Base-by-base conservation (phyloP, 2,797 vertebrate genomes). In the Rhodeus uyekii region DNA sequence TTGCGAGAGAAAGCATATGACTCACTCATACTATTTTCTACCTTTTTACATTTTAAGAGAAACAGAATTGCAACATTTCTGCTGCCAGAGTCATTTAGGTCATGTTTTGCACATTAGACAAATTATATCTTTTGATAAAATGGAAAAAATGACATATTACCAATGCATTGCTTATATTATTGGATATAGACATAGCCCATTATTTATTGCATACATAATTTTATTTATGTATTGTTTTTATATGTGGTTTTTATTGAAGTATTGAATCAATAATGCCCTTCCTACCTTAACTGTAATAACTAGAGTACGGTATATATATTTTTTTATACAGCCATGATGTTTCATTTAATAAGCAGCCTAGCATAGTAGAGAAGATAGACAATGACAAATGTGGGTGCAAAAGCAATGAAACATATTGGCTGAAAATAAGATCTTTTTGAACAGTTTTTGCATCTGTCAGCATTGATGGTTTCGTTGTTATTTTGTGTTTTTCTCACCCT, bases 401-500 rank as follows among this genome's bases (percentile, higher is more conserved):
- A 0, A 44, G 24, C 18, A 76, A 27, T 39, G 24, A 76, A 60
- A 42, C 53, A 76, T 29, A 18, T 50, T n/a, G 29, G 10, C 29
- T 32, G 22, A 50, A 72, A 50, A 50, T 27, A 76, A 61, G 18
- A 44, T 58, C 0, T 4, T 8, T 18, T 74, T 74, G 14, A 39
- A 29, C 29, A 48, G 14, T 32, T 80, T 71, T 50, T 19, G 36
- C 27, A 32, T 55, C 58, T n/a, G 32, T 14, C 32, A 39, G 72
- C 73, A 27, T 27, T 58, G 24, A 50, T 27, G 46, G 48, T 38
- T 78, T 42, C 39, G 24, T 73, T 53, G 50, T 58, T 44, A 48
- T 55, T 64, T 19, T n/a, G 44, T 81, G 88, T 91, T 90, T 89
- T 78, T 34, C 85, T 89, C 77, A 86, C 82, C 79, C 84, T 38